Evolutionary conservation across 2,113 vertebrate genomes (phyloP), one percentile per base, ranked within the genome.

Genomic region (Xiphophorus hellerii): DNA sequence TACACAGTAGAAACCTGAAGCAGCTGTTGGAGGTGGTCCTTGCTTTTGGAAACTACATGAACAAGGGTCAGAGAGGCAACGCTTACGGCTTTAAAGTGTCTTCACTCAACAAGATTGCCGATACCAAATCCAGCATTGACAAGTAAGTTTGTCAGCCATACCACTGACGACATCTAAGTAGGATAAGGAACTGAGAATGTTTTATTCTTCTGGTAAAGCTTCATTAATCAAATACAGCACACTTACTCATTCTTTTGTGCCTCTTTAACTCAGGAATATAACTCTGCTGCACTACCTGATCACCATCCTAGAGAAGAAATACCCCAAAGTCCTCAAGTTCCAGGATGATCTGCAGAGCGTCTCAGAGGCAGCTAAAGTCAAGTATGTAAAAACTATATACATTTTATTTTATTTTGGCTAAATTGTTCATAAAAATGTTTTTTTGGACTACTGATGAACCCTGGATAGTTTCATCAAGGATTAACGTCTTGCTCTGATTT

Each of bases 21-120:
- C 97, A 99, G 94, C 93, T 99, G 77, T 71, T 99, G 82, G 98
- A 99, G 88, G 97, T 99, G 89, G 97, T 99, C 79, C 93, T 99
- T 90, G 98, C 98, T 10, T 98, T 99, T 28, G 98, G 98, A 58
- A 99, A 99, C 95, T 99, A 98, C 91, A 99, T 99, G 98, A 99
- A 99, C 92, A 99, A 99, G 88, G 98, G 98, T 76, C 98, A 98
- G 90, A 95, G 98, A 89, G 98, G 98, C 33, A 99, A 98, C 0
- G 97, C 97, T 0, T 99, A 96, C 0, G 98, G 98, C 76, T 99
- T 99, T 91, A 99, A 97, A 90, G 95, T 99, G 88, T 96, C 97
- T 73, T 99, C 98, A 64, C 96, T 99, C 78, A 99, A 99, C 94
- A 99, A 99, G 94, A 99, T 99, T 1, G 98, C 96, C 0, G 98